Conservation (phyloP, 2,797 vertebrate species). For the Triplophysa yarkandensis region DNA sequence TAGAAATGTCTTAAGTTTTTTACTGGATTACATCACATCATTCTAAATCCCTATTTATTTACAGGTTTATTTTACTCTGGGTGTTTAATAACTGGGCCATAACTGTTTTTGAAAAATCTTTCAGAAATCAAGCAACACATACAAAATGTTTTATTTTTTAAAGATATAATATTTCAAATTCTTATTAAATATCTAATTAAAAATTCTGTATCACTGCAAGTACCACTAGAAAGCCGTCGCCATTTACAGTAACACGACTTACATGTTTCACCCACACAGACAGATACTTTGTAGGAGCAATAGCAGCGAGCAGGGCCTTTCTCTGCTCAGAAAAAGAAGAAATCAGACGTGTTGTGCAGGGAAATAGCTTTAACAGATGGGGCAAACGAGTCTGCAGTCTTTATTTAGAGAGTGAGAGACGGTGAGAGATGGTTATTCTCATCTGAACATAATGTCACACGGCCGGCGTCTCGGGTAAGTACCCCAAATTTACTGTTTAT, state of each 20-base stretch:
- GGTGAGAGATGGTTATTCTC: conserved; percentile 32
- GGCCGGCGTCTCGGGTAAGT: conserved; percentile 42
- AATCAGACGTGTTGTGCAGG: conserved; percentile 91
- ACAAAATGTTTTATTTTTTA: no score
- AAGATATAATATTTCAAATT: no score
- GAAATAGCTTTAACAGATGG: conserved; percentile 96
- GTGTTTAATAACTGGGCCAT: no score
- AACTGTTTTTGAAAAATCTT: no score
- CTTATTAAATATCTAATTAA: no score
- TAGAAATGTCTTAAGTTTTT: no score
- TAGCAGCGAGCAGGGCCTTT: conserved; percentile 63
- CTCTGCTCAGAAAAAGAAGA: conserved; percentile 70
- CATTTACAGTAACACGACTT: not conserved
- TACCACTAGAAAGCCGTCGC: not conserved
- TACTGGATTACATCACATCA: no score
- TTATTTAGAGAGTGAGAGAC: conserved; percentile 35
- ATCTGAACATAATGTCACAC: not conserved
- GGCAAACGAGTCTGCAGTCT: conserved; percentile 56
- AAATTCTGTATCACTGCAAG: not conserved
- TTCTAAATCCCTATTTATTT: no score
- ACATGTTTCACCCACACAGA: conserved; percentile 40
- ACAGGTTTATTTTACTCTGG: no score
- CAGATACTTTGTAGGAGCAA: conserved; percentile 49
- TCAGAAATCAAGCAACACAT: no score
- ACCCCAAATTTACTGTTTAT: conserved; percentile 9